phyloP scores from a whole-genome alignment of 2,113 vertebrate species.

The Numida meleagris region DNA sequence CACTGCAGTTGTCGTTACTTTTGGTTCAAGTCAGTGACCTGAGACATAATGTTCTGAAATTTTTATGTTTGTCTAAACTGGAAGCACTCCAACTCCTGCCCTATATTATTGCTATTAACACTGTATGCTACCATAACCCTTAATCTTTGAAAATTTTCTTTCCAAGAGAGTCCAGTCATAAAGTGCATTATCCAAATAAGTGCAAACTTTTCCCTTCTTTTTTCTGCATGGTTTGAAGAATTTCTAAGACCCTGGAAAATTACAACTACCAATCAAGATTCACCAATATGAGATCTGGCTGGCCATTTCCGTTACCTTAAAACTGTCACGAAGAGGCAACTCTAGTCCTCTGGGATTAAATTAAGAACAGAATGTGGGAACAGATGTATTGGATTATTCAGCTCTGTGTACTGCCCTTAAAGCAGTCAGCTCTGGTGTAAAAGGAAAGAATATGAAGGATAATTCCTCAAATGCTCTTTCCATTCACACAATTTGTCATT shows the following conservation, averaged over 20 bases:
- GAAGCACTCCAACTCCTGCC: background rate
- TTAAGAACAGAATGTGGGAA: background rate
- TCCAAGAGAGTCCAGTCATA: background rate
- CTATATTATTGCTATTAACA: background rate
- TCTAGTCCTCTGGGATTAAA: background rate
- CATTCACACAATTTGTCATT: background rate
- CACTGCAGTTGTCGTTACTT: background rate
- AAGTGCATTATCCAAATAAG: background rate
- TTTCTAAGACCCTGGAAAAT: background rate
- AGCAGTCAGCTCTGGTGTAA: accelerated
- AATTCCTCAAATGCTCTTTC: background rate
- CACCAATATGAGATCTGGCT: accelerated
- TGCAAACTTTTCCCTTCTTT: background rate
- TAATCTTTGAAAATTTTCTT: background rate
- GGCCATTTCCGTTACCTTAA: background rate
- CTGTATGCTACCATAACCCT: accelerated
- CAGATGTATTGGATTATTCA: background rate
- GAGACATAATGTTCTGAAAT: background rate
- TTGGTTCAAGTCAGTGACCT: background rate
- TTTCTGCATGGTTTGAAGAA: background rate
- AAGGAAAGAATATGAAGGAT: background rate
- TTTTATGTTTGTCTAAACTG: background rate
- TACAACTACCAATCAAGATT: background rate
- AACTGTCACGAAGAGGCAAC: background rate
- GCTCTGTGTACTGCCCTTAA: background rate